These are phyloP conservation scores for Nothocercus nigrocapillus DNA, from an alignment of 2,113 vertebrate genomes.

Conservation along the genomic window DNA sequence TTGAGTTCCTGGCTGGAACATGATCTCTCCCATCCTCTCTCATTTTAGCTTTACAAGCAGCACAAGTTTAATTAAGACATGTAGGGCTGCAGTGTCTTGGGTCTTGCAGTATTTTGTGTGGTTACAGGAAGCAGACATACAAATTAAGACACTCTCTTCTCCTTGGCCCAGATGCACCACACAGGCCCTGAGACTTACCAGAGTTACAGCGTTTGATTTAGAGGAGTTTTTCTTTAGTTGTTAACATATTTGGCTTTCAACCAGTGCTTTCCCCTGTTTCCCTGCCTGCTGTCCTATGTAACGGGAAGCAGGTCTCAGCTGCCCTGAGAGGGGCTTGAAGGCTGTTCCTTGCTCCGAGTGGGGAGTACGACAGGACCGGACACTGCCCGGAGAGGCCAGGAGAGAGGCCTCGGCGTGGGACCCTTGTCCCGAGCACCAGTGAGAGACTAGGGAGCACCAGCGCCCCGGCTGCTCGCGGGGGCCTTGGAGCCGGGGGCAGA, in stretches of 20 bases:
- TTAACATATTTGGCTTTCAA: slow-evolving; percentile 31
- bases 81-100: not conserved
- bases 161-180: not conserved
- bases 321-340: not conserved
- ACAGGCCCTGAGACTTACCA: not conserved
- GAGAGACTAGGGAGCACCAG: not conserved
- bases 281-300: not conserved
- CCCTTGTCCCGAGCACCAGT: not conserved
- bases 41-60: not conserved
- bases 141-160: not conserved
- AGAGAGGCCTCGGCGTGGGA: not conserved
- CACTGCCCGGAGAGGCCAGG: not conserved
- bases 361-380: not conserved
- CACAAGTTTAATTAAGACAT: not conserved
- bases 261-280: not conserved
- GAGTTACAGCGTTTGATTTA: slow-evolving; percentile 7
- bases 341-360: not conserved
- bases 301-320: not conserved
- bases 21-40: not conserved
- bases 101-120: not conserved
- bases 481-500: not conserved
- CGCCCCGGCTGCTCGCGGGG: not conserved
- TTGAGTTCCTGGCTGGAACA: not conserved
- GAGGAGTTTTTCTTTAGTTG: slow-evolving; percentile 2
- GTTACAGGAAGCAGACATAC: not conserved